Percentiles rank a stretch among this genome's conserved stretches.
phyloP scores from a whole-genome alignment of 2,113 vertebrate species.

The Hippolais icterina region DNA sequence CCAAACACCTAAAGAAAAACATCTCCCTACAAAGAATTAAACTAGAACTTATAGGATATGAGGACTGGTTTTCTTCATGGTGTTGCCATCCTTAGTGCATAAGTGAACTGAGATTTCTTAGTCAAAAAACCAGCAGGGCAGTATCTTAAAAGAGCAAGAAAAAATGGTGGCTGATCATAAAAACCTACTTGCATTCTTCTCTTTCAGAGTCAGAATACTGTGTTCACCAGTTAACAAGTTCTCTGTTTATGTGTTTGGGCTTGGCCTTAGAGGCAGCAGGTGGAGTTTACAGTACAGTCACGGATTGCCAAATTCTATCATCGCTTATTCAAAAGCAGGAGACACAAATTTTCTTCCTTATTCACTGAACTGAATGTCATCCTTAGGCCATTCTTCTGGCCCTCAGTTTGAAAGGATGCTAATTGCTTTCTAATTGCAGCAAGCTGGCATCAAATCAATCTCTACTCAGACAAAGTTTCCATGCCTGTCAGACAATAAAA shows the following conservation, averaged over 20 bases:
- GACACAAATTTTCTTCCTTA: neutral
- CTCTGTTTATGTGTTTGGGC: neutral
- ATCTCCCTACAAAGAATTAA: neutral
- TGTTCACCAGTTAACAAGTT: neutral
- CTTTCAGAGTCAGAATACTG: neutral
- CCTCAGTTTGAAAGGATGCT: conserved; percentile 18
- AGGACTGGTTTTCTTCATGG: neutral
- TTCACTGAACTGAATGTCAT: neutral
- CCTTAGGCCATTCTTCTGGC: neutral
- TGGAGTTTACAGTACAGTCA: neutral
- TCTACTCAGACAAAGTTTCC: neutral
- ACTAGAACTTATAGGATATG: neutral
- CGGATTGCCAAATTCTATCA: neutral
- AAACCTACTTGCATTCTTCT: neutral
- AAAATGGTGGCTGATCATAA: neutral
- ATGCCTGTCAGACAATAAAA: neutral
- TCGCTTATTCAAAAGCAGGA: neutral
- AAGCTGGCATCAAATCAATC: conserved; percentile 37
- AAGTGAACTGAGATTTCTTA: neutral
- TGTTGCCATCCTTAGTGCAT: neutral
- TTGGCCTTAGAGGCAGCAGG: neutral
- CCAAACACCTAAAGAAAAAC: too few species aligned
- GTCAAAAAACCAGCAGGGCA: neutral
- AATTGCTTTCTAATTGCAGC: conserved; percentile 42
- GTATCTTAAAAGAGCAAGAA: neutral